phyloP scores from a whole-genome alignment of 2,113 vertebrate genomes.

The Ailuropoda melanoleuca region DNA sequence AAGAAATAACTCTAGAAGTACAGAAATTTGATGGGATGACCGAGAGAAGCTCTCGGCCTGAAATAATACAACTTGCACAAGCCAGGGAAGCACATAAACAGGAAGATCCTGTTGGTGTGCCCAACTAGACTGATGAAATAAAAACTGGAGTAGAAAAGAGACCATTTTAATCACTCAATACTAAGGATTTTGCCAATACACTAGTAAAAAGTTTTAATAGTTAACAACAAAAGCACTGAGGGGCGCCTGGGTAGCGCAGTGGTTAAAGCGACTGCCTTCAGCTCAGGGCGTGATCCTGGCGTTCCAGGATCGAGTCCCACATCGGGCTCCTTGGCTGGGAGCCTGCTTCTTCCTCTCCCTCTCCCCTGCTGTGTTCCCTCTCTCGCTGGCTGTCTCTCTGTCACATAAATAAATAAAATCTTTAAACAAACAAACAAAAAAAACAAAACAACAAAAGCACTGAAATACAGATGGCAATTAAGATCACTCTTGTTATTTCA shows the following conservation, averaged over 20 bases:
- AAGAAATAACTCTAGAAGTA: neutral
- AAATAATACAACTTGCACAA: neutral
- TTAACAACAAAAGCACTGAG: neutral
- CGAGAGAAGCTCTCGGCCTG: neutral
- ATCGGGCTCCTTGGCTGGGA: no score
- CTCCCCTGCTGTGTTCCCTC: no score
- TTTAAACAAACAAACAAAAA: no score
- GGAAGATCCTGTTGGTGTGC: neutral
- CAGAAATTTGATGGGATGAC: constrained; percentile 16
- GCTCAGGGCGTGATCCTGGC: no score
- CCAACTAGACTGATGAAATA: neutral
- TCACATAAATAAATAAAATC: no score
- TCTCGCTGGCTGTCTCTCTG: no score
- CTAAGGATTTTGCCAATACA: neutral
- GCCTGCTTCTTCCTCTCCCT: no score
- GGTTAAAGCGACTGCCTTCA: no score
- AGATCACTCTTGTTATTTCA: neutral
- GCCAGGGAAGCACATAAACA: neutral
- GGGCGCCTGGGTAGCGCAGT: no score
- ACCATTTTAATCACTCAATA: neutral
- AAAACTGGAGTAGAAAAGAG: neutral
- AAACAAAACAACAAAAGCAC: neutral
- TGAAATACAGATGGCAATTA: neutral
- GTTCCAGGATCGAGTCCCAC: no score
- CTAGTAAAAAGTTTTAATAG: neutral